Conservation (phyloP, 2,797 vertebrate genomes). For the Alectoris magna region DNA sequence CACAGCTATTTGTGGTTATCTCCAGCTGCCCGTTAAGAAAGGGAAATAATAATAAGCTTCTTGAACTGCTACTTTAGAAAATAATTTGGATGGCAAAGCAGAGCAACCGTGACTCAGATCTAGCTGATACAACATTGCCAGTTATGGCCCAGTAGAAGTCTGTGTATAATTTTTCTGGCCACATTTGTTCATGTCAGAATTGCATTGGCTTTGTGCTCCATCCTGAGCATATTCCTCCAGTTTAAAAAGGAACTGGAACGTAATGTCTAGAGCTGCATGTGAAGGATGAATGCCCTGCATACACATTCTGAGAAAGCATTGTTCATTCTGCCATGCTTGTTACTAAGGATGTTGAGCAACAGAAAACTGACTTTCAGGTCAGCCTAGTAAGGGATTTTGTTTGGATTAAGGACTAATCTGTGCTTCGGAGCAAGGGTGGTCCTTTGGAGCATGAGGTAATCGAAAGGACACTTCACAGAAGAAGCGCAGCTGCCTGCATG, state of each 20-base stretch:
- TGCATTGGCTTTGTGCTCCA: background rate
- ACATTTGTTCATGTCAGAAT: background rate
- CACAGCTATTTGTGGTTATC: background rate
- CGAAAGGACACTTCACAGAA: conserved; percentile 4
- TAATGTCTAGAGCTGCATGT: background rate
- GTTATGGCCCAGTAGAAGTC: background rate
- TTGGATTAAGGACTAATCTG: conserved; percentile 16
- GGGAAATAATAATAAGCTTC: background rate
- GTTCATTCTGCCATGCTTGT: background rate
- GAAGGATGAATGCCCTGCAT: background rate
- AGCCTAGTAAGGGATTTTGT: conserved; percentile 23
- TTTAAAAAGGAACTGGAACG: background rate
- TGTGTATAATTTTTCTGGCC: background rate
- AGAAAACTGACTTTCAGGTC: background rate
- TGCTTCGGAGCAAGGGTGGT: conserved; percentile 27
- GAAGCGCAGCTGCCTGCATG: conserved; percentile 16
- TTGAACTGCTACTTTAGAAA: background rate
- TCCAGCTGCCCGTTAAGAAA: background rate
- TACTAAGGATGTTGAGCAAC: background rate
- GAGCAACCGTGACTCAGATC: background rate
- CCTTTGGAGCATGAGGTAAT: conserved; percentile 23
- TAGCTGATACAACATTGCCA: background rate
- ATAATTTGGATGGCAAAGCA: background rate
- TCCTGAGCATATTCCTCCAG: background rate
- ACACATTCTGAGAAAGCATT: background rate